Evolutionary conservation across 2,113 vertebrate genomes (phyloP), one percentile per base, ranked within the genome.

Genomic region (Syngnathus scovelli): DNA sequence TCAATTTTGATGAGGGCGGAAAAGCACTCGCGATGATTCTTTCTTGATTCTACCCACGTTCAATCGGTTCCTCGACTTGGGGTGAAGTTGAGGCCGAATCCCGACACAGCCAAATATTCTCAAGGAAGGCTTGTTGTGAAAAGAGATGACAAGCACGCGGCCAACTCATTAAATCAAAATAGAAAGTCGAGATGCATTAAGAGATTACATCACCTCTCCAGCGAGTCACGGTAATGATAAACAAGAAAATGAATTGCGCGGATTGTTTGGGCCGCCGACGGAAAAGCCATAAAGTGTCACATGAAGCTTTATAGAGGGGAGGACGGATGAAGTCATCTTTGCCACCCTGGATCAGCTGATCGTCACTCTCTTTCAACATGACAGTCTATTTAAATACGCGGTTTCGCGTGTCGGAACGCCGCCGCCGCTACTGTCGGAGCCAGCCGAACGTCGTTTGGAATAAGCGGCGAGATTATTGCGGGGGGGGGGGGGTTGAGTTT

Each of bases 371-470:
- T 27, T 44, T 51, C 51, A 62, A 75, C 69, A 52, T 21, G 36
- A 59, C 56, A 75, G 73, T 64, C 73, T 73, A 73, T 72, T 79
- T 72, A 67, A 79, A 70, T 7, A 60, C 51, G 13, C 33, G 23
- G 49, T 61, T 59, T 38, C 69, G 67, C 33, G 52, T 59, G 63
- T 66, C 39, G 1, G 37, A 58, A 56, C 43, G 58, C 41, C 19
- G 23, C 41, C 19, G 23, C 70, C 66, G 23, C 70, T 72, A 58
- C 44, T 51, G 63, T 37, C 7, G 63, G 65, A 71, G 7, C 48
- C 18, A 49, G 18, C 49, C 49, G 10, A n/a, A 19, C 49, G 6
- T 8, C 49, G 7, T n/a, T 48, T 67, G 1, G 23, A 23, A 23
- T 23, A 23, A 23, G 23, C 27, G 3, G 27, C 27, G 2, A 9